Percentiles rank a stretch among this genome's conserved stretches.
phyloP scores from a whole-genome alignment of 2,797 vertebrate genomes.

The Darevskia nairensis region DNA sequence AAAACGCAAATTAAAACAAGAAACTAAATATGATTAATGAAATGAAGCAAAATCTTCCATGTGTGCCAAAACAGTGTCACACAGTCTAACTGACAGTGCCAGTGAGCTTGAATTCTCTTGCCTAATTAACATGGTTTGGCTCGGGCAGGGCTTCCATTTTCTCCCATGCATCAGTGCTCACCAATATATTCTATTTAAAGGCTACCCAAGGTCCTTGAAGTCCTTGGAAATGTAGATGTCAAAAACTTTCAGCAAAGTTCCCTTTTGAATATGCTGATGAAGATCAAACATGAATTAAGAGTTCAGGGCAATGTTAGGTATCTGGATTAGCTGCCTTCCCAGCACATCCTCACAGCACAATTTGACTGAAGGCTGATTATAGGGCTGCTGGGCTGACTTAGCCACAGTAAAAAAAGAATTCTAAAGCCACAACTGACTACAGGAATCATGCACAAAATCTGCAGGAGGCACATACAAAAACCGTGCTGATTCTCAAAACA shows the following conservation, averaged over 20 bases:
- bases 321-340: not conserved
- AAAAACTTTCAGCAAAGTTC: not conserved
- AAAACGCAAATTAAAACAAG: slow-evolving; percentile 32
- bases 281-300: slow-evolving; percentile 16
- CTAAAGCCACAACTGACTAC: not conserved
- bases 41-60: slow-evolving; percentile 24
- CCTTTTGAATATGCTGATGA: slow-evolving; percentile 1
- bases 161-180: not conserved
- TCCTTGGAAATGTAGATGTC: not conserved
- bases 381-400: not conserved
- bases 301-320: not conserved
- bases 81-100: not conserved
- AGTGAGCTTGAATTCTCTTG: slow-evolving; percentile 16
- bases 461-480: too few species aligned
- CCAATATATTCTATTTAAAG: slow-evolving; percentile 22
- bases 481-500: not conserved
- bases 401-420: not conserved
- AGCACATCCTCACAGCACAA: not conserved
- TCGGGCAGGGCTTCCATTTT: slow-evolving; percentile 7
- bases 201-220: not conserved
- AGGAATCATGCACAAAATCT: not conserved
- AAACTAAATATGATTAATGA: slow-evolving; percentile 28
- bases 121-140: not conserved
- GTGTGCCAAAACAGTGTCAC: slow-evolving; percentile 13
- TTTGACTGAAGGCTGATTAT: not conserved